Percentiles rank a stretch among this genome's conserved stretches.
These are phyloP conservation scores for Drosophila ficusphila DNA, from an alignment of 1,140 invertebrate genomes.

Conservation along the genomic window DNA sequence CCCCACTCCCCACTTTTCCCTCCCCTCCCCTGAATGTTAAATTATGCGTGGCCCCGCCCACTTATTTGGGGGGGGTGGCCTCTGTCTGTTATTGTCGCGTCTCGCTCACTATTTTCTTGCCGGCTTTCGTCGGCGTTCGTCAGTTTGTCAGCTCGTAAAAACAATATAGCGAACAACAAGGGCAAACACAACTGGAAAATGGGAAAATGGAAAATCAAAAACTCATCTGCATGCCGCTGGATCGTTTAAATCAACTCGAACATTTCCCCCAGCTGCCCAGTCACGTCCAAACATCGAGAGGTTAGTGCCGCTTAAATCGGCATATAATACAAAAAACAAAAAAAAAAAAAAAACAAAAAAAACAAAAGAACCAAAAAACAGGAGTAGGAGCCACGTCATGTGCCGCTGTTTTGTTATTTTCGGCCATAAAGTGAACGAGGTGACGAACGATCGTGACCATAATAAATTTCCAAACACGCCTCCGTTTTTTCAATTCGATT, in stretches of 20 bases:
- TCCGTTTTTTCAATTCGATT: constrained; percentile 28
- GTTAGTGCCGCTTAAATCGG: constrained; percentile 28
- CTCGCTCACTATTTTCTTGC: constrained; percentile 28
- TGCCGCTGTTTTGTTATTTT: constrained; percentile 16
- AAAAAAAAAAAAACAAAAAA: not conserved
- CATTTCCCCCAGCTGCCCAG: constrained; percentile 16
- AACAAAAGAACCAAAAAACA: not conserved
- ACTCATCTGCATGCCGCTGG: constrained; percentile 52
- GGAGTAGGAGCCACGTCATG: not conserved
- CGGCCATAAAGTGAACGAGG: constrained; percentile 47
- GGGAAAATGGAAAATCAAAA: constrained; percentile 53
- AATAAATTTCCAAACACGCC: constrained; percentile 41
- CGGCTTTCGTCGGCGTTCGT: constrained; percentile 15
- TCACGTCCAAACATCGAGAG: constrained; percentile 44
- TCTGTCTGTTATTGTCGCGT: constrained; percentile 18
- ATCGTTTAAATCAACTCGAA: constrained; percentile 57
- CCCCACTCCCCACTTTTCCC: not conserved
- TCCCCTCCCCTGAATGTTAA: constrained; percentile 45
- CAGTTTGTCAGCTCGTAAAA: constrained; percentile 72
- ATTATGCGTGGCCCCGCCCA: constrained; percentile 59
- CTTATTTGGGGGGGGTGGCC: not conserved
- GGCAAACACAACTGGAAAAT: constrained; percentile 24
- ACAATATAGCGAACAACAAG: constrained; percentile 20
- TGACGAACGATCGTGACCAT: constrained; percentile 55
- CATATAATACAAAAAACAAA: not conserved